phyloP scores from a whole-genome alignment of 2,797 vertebrate genomes.

The Trichosurus vulpecula region DNA sequence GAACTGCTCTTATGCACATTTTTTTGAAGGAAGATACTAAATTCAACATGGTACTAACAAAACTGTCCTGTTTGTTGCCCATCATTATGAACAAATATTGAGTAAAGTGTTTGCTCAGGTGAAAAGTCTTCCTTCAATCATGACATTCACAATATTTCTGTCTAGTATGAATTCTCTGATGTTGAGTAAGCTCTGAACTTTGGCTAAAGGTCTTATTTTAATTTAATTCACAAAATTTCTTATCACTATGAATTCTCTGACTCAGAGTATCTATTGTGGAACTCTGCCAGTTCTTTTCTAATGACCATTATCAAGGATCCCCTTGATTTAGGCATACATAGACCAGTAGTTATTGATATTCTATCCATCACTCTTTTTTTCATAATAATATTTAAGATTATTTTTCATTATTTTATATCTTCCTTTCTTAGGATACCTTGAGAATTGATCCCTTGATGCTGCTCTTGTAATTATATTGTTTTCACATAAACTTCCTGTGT shows the following conservation, averaged over 20 bases:
- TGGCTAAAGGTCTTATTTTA: neutral
- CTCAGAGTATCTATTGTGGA: neutral
- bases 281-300: neutral
- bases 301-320: neutral
- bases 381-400: neutral
- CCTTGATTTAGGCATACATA: neutral
- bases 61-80: neutral
- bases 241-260: neutral
- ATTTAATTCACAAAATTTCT: neutral
- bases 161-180: neutral
- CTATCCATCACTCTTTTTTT: neutral
- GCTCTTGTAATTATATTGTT: neutral
- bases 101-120: neutral
- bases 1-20: neutral
- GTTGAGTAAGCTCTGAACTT: neutral
- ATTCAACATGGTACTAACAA: neutral
- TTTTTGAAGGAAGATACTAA: neutral
- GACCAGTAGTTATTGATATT: neutral
- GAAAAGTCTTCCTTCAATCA: neutral
- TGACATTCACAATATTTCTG: neutral
- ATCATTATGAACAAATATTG: neutral
- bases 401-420: neutral
- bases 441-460: neutral
- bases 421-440: neutral
- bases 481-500: neutral